Base-by-base conservation (phyloP, 2,113 vertebrate species). In the Gambusia affinis region DNA sequence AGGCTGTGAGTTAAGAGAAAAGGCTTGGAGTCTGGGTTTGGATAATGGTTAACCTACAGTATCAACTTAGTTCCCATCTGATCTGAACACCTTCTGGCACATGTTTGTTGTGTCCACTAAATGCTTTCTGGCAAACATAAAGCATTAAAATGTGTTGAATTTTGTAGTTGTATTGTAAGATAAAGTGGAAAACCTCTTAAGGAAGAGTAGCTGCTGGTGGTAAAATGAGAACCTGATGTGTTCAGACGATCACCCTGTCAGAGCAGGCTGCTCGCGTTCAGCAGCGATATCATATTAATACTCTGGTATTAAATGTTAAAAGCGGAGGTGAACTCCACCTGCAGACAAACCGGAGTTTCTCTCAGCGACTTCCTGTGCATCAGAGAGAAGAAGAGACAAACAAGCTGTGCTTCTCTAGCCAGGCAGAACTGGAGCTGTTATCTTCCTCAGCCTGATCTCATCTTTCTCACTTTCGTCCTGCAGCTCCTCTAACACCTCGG, bases 381-480 rank as follows among this genome's bases (percentile, higher is more conserved):
- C 22, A 29, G 24, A 76, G 12, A 70, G 60, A 28, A 72, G 29
- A 0, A 29, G 33, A 12, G 63, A 37, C 35, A 42, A 60, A 64
- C 3, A 1, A 42, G 72, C 33, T 54, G 72, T 14, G 64, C 33
- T 28, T 61, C 77, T 74, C 66, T 80, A 24, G 66, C 76, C 22
- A 62, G 81, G 79, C 80, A 80, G 74, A 82, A 33, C 65, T 70
- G 29, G n/a, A 44, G 29, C 75, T 24, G 31, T 22, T 44, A 28
- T 79, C 78, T 12, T 28, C 39, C 44, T 15, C 24, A n/a, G n/a
- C 27, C 3, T 63, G 65, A 28, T n/a, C 69, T 66, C 37, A 22
- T 57, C 35, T 37, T 29, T 54, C 64, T 68, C 76, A 64, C 70
- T 19, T 65, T 62, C 70, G 47, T 27, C 64, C 63, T 70, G 44